These are phyloP conservation scores for Chelonoidis abingdonii DNA, from an alignment of 2,113 vertebrate species.

Conservation along the genomic window DNA sequence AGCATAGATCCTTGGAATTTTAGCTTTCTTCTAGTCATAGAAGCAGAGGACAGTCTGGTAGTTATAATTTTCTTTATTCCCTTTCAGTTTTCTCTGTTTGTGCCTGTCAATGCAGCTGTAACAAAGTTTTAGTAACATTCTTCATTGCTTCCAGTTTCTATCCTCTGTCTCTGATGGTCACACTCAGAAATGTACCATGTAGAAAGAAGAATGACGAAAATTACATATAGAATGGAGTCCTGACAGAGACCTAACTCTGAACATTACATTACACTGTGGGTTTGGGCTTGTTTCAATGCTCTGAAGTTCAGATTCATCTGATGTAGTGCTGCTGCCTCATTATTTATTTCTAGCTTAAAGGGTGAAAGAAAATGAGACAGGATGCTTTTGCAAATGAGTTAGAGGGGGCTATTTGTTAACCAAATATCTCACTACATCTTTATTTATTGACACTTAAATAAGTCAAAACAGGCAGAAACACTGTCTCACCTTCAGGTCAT, in stretches of 20 bases:
- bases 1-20: not conserved
- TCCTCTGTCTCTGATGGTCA: not conserved
- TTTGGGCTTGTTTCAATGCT: not conserved
- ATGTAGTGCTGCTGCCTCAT: not conserved
- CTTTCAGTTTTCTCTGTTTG: not conserved
- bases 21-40: not conserved
- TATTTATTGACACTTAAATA: fast-evolving
- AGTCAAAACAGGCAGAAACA: not conserved
- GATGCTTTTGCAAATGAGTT: not conserved
- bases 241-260: not conserved
- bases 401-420: not conserved
- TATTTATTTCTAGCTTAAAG: not conserved
- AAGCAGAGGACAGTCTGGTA: not conserved
- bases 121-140: not conserved
- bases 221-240: not conserved
- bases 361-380: not conserved
- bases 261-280: not conserved
- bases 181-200: not conserved
- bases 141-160: not conserved
- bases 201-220: not conserved
- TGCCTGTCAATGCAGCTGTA: not conserved
- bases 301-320: fast-evolving
- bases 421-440: not conserved
- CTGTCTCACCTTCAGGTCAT: not conserved
- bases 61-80: not conserved